phyloP scores from a whole-genome alignment of 2,888 invertebrate genomes.

The Tetheella fluctuosa region DNA sequence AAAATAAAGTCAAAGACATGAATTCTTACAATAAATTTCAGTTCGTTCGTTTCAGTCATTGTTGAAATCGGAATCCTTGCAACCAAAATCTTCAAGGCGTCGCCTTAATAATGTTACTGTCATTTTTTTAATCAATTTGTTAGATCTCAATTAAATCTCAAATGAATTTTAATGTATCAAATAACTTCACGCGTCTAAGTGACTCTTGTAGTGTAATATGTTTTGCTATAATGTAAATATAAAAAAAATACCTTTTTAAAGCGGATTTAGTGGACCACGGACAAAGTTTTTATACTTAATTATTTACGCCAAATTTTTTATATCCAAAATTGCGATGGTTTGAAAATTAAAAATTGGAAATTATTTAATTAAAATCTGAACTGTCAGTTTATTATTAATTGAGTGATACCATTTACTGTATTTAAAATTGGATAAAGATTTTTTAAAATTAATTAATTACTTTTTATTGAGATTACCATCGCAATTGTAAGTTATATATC shows the following conservation, averaged over 20 bases:
- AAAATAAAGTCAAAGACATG: too few relatives aligned
- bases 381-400: too few relatives aligned
- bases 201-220: slow-evolving; percentile 18
- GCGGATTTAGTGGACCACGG: slow-evolving; percentile 63
- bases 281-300: slow-evolving; percentile 51
- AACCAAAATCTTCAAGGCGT: too few relatives aligned
- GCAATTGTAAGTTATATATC: not conserved
- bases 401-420: too few relatives aligned
- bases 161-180: not conserved
- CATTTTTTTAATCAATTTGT: not conserved
- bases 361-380: too few relatives aligned
- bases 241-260: slow-evolving; percentile 30
- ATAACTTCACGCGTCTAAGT: slow-evolving; percentile 13
- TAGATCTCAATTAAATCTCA: slow-evolving; percentile 31
- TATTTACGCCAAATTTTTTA: slow-evolving; percentile 32
- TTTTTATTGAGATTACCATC: not conserved
- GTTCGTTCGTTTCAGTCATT: too few relatives aligned
- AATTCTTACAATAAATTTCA: too few relatives aligned
- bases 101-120: too few relatives aligned
- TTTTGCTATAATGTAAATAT: slow-evolving; percentile 53
- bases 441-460: not conserved
- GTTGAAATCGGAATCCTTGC: too few relatives aligned
- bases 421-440: not conserved
- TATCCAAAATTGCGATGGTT: not conserved
- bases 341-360: not conserved